phyloP scores from a whole-genome alignment of 2,113 vertebrate species.

The Indicator maculatus region DNA sequence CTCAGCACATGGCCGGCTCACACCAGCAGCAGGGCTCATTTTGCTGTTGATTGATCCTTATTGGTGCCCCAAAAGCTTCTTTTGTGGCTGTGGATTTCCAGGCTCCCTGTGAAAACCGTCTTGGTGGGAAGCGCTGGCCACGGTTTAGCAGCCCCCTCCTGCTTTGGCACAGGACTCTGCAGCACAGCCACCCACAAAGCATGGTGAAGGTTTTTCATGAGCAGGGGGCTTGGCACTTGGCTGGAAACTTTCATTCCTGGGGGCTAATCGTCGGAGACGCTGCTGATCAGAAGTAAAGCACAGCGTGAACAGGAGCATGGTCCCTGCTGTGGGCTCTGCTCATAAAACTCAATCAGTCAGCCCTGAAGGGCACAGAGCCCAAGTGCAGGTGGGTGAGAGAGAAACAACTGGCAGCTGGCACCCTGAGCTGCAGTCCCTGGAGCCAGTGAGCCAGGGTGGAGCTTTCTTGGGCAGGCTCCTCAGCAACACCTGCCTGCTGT shows the following conservation, averaged over 20 bases:
- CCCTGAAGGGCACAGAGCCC: background rate
- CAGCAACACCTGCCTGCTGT: background rate
- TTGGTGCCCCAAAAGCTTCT: background rate
- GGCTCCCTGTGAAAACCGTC: background rate
- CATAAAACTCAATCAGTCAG: fast-evolving
- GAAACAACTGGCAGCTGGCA: background rate
- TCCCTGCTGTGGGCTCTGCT: background rate
- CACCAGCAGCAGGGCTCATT: fast-evolving
- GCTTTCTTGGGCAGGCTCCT: background rate
- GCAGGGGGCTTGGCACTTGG: background rate
- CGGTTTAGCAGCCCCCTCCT: background rate
- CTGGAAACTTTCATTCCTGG: background rate
- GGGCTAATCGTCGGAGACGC: background rate
- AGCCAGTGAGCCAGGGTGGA: background rate
- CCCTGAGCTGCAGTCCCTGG: fast-evolving
- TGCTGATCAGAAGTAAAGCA: background rate
- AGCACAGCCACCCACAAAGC: background rate
- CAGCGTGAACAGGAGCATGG: fast-evolving
- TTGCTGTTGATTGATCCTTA: background rate
- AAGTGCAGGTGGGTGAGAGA: background rate
- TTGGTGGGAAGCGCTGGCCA: fast-evolving
- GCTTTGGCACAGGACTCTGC: background rate
- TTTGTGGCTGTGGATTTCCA: background rate
- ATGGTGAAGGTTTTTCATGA: fast-evolving
- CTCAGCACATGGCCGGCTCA: background rate